Conservation (phyloP, 2,113 vertebrate species). For the Tricholaema leucomelas region DNA sequence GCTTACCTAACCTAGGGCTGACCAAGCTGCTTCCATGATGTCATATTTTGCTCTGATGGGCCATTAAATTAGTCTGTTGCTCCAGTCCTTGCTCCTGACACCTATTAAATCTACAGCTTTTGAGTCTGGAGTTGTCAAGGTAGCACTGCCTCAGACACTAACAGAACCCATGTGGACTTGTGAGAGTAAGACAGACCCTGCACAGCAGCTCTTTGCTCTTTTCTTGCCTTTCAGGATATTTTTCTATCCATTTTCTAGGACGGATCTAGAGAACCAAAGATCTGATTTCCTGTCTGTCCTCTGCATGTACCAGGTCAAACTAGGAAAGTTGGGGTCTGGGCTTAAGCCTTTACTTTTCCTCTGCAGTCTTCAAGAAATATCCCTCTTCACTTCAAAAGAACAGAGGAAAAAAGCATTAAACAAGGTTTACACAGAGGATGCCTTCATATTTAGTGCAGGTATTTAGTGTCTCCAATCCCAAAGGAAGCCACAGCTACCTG, state of each 20-base stretch:
- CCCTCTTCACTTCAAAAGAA: not conserved
- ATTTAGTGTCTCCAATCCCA: not conserved
- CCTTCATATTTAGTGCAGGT: not conserved
- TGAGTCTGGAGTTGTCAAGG: conserved; percentile 39
- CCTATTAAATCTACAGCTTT: conserved; percentile 45
- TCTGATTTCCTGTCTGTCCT: not conserved
- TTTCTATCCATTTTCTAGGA: not conserved
- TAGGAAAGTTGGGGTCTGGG: not conserved
- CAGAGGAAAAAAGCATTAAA: not conserved
- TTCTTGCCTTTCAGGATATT: not conserved
- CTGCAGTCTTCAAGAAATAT: not conserved
- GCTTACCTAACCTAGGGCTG: conserved; percentile 57
- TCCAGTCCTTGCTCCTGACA: conserved; percentile 39
- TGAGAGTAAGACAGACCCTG: not conserved
- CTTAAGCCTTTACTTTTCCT: not conserved
- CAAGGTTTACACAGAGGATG: not conserved
- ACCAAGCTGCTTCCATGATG: conserved; percentile 45
- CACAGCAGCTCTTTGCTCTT: not conserved
- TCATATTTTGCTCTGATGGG: conserved; percentile 31
- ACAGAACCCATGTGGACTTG: not conserved
- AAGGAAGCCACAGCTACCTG: not conserved
- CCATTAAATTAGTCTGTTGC: conserved; percentile 29
- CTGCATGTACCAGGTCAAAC: not conserved
- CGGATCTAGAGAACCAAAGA: not conserved
- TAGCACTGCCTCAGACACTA: not conserved